Conservation (phyloP, 2,797 vertebrate genomes). For the Gymnodraco acuticeps region DNA sequence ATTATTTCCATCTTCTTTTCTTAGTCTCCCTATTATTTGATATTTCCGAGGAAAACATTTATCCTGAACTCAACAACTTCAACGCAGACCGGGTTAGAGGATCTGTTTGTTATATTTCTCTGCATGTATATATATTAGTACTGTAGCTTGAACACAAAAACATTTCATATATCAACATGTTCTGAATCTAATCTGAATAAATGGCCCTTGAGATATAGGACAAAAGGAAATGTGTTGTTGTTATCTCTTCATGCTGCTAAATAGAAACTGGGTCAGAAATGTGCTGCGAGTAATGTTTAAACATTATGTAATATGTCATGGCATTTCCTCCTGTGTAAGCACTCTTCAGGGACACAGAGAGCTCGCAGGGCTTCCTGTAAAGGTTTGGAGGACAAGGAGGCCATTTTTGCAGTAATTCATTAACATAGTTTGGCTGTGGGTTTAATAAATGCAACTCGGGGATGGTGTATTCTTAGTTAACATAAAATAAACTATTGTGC, state of each 20-base stretch:
- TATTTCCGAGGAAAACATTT: background rate
- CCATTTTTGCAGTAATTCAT: background rate
- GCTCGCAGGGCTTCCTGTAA: slow-evolving; percentile 10
- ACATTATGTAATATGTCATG: slow-evolving; percentile 74
- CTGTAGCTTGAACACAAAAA: no score
- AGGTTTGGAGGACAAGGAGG: background rate
- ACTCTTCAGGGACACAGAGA: slow-evolving; percentile 43
- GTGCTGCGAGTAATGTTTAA: slow-evolving; percentile 75
- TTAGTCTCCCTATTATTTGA: background rate
- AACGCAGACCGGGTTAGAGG: background rate
- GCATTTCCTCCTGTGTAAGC: slow-evolving; percentile 66
- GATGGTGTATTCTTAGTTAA: background rate
- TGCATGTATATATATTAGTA: background rate
- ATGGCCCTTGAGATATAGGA: slow-evolving; percentile 41
- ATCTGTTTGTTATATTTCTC: background rate
- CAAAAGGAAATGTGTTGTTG: background rate
- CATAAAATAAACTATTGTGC: background rate
- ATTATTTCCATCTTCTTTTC: background rate
- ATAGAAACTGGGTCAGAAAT: slow-evolving; percentile 74
- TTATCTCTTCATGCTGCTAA: slow-evolving; percentile 34
- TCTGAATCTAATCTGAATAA: slow-evolving; percentile 28
- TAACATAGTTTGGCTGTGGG: background rate
- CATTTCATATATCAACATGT: background rate
- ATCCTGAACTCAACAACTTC: background rate
- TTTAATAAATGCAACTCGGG: background rate